Percentiles rank a stretch among this genome's conserved stretches.
phyloP scores from a whole-genome alignment of 2,797 vertebrate genomes.

The Phaenicophaeus curvirostris region DNA sequence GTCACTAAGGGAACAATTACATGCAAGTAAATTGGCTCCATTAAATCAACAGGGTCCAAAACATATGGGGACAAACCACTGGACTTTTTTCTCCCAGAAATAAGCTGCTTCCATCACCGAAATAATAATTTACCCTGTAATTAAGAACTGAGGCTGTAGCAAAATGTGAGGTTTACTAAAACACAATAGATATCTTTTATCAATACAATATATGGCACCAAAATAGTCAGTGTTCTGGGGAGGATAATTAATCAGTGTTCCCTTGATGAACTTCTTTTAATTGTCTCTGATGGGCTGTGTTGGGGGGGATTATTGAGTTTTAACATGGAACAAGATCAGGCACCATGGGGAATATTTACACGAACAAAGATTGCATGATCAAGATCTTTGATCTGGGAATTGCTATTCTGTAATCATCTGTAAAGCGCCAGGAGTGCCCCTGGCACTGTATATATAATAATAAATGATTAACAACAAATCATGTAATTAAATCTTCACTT shows the following conservation, averaged over 20 bases:
- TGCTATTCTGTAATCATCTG: slow-evolving; percentile 59
- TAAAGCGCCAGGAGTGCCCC: slow-evolving; percentile 54
- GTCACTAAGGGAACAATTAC: slow-evolving; percentile 26
- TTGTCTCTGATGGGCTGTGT: slow-evolving; percentile 2
- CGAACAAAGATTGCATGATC: slow-evolving; percentile 50
- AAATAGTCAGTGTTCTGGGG: slow-evolving; percentile 20
- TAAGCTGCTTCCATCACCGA: not conserved
- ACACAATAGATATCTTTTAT: slow-evolving; percentile 57
- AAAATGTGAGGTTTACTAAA: slow-evolving; percentile 58
- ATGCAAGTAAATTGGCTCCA: slow-evolving; percentile 2
- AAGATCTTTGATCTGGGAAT: slow-evolving; percentile 60
- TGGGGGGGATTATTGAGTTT: slow-evolving; percentile 20
- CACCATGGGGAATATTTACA: slow-evolving; percentile 48
- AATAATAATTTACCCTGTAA: too few species aligned
- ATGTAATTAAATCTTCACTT: slow-evolving; percentile 62
- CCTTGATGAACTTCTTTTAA: slow-evolving; percentile 49
- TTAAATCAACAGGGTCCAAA: not conserved
- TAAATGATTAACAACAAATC: slow-evolving; percentile 63
- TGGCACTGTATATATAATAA: slow-evolving; percentile 58
- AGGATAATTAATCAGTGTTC: slow-evolving; percentile 42
- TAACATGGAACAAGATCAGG: slow-evolving; percentile 40
- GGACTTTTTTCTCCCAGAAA: slow-evolving; percentile 27
- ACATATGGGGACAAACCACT: not conserved
- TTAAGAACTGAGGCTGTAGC: slow-evolving; percentile 57
- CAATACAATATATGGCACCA: slow-evolving; percentile 42